Evolutionary conservation across 2,797 vertebrate genomes (phyloP), one percentile per base, ranked within the genome.

Genomic region (Melanotaenia pygmaea): DNA sequence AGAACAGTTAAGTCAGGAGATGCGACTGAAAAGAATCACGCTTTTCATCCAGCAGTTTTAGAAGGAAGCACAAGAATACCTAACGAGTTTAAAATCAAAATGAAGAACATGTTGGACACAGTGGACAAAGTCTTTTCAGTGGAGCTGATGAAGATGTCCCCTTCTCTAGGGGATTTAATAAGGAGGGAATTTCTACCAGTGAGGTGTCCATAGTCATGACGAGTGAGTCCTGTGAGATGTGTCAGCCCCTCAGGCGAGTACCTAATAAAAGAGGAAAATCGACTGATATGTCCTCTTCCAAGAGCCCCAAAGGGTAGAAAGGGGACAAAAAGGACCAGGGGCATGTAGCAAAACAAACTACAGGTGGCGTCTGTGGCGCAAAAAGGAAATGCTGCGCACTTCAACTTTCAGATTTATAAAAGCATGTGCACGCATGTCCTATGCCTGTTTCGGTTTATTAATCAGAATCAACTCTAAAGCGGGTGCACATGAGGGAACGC

Each of bases 71-170:
- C 93, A 95, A 53, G 92, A 94, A 9, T 89, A 88, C 0, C 64
- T 94, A 92, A 90, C 28, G 94, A 95, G 40, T 80, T 95, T 72
- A 91, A 93, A 77, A 86, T 85, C 9, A 92, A 91, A 30, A 66
- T 94, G 9, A 94, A 95, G 22, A 91, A 93, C 11, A 72, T 91
- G 7, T 0, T 95, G 77, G 80, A 92, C 0, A 94, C 92, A 0
- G 88, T 95, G 1, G 95, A 96, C 78, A 89, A 92, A 59, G 90
- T 92, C 0, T 93, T 96, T 1, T 83, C 88, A 0, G 94, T 96
- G 62, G 94, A 96, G 50, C 60, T 95, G 78, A 92, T 96, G 91
- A 94, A 94, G 79, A 88, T 95, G 85, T 95, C 95, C 0, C 87
- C 83, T 0, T 87, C 93, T 3, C 81, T 95, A 0, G 88, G 86